A percentile compares a stretch with the other conserved stretches of the same genome.
phyloP scores from a whole-genome alignment of 2,888 invertebrate genomes.

The Coleophora deauratella region DNA sequence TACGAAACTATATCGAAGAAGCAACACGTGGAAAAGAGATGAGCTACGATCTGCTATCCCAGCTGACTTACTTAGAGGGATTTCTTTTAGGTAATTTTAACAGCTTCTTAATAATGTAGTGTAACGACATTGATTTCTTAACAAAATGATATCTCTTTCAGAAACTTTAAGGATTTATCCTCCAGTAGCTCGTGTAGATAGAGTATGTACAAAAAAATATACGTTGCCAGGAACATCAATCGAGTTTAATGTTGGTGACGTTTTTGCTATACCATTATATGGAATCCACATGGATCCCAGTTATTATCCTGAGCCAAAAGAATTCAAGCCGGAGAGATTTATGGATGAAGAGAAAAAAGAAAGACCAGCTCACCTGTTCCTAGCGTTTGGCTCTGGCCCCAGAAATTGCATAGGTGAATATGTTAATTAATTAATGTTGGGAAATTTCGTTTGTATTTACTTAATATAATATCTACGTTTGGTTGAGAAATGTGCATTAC shows the following conservation, averaged over 20 bases:
- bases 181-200: slow-evolving; percentile 66
- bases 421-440: too few relatives aligned
- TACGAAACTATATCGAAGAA: slow-evolving; percentile 51
- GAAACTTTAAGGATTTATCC: slow-evolving; percentile 76
- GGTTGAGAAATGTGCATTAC: too few relatives aligned
- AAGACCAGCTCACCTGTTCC: slow-evolving; percentile 60
- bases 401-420: slow-evolving; percentile 68
- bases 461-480: too few relatives aligned
- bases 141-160: slow-evolving; percentile 28
- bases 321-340: slow-evolving; percentile 71
- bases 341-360: slow-evolving; percentile 64
- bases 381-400: slow-evolving; percentile 72
- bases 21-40: slow-evolving; percentile 50
- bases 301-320: slow-evolving; percentile 69
- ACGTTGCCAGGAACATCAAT: slow-evolving; percentile 59
- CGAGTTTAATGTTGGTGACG: slow-evolving; percentile 54
- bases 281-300: slow-evolving; percentile 72
- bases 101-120: not conserved
- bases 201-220: slow-evolving; percentile 71
- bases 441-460: too few relatives aligned
- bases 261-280: slow-evolving; percentile 56
- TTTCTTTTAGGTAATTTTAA: slow-evolving; percentile 42
- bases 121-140: not conserved
- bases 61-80: slow-evolving; percentile 52
- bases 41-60: slow-evolving; percentile 45